These are phyloP conservation scores for Lichenostomus cassidix DNA, from an alignment of 2,113 vertebrate genomes.

Conservation along the genomic window DNA sequence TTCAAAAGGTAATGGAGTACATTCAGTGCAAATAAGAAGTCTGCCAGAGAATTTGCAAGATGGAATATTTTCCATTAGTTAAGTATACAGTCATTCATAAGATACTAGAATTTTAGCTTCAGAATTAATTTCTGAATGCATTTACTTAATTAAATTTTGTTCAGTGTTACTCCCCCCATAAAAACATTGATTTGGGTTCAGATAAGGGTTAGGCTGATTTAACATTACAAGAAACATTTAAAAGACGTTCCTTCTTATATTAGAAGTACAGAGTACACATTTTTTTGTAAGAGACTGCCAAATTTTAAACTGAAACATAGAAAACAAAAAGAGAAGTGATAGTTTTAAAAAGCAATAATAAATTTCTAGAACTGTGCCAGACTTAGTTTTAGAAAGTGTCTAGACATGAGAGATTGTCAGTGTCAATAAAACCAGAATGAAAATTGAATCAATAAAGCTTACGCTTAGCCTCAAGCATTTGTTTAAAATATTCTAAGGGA, in stretches of 20 bases:
- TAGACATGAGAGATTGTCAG: background rate
- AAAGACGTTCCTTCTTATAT: background rate
- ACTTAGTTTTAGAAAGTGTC: background rate
- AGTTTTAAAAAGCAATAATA: background rate
- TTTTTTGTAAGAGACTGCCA: background rate
- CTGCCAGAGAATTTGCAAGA: background rate
- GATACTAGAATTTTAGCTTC: background rate
- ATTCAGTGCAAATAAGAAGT: background rate
- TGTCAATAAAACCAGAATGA: background rate
- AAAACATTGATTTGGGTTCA: background rate
- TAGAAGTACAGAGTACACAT: background rate
- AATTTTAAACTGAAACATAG: background rate
- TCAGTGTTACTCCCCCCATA: background rate
- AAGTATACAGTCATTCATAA: background rate
- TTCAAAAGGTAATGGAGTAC: background rate
- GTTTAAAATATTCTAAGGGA: background rate
- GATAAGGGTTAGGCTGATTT: background rate
- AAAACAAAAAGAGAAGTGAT: background rate
- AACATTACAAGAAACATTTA: background rate
- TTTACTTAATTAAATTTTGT: background rate
- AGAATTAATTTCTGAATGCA: background rate
- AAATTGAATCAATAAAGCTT: background rate
- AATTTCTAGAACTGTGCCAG: fast-evolving
- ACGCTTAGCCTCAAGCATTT: background rate
- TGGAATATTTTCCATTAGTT: background rate